Base-by-base conservation (phyloP, 1,140 invertebrate species). In the Aphelenchoides fujianensis region DNA sequence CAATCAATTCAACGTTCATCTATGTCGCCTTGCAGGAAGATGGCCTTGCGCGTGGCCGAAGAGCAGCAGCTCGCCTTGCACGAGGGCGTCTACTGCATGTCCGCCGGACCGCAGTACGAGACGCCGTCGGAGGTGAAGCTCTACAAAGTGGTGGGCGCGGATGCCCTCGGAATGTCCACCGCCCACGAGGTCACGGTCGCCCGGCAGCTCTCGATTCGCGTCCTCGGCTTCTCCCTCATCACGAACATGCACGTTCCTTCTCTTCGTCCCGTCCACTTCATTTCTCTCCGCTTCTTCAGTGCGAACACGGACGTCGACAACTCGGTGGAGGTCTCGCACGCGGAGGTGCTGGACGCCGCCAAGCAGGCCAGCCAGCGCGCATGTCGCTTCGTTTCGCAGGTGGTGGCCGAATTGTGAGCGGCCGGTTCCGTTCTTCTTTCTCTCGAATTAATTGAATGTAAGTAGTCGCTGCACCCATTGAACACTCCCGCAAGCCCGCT, bases 171-270 rank as follows among this genome's bases (percentile, higher is more conserved):
- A 71, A 84, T 85, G 82, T 87, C 86, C 57, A 88, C 88, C 7
- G 85, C 86, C 30, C 87, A 87, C 48, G 88, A 88, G 74, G 87
- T 87, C 2, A 81, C 86, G 2, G 86, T 87, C 2, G 88, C 87
- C 7, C 72, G 79, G 16, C 87, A 88, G 73, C 86, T 85, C 70
- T 86, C 86, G 34, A 85, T 88, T 66, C 77, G 82, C 57, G 85
- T 87, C 19, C 79, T 88, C 72, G 87, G 85, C 0, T 81, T 88
- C 66, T 86, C 86, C 2, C 68, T 88, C n/a, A 84, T 88, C 57
- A 88, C 87, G 57, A 88, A 88, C 61, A 84, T 82, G 76, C 79
- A 77, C 28, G 74, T 41, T 73, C n/a, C 19, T 41, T 16, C 52
- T 30, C 36, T 48, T 32, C 66, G 23, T 1, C 31, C 16, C 37